Percentiles rank a stretch among this genome's conserved stretches.
phyloP scores from a whole-genome alignment of 2,888 invertebrate genomes.

The Sinelater perroti region DNA sequence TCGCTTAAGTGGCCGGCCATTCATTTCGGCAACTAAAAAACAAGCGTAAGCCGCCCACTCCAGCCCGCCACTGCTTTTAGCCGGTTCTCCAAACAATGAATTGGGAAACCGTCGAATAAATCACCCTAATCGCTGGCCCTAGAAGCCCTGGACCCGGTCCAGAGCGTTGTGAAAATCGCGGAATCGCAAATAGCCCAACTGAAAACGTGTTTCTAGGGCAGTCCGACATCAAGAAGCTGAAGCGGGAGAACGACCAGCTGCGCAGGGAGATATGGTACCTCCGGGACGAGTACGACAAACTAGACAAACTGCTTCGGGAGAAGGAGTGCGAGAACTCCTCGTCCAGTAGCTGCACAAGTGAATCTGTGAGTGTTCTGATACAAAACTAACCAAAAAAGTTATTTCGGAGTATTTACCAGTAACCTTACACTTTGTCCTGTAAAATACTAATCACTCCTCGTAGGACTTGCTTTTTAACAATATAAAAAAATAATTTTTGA shows the following conservation, averaged over 20 bases:
- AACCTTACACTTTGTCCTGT: too few relatives aligned
- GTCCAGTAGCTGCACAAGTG: slow-evolving; percentile 66
- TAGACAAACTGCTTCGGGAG: slow-evolving; percentile 80
- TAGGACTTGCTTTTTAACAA: too few relatives aligned
- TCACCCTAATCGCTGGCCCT: slow-evolving; percentile 21
- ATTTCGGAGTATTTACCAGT: too few relatives aligned
- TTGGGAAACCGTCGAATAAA: slow-evolving; percentile 11
- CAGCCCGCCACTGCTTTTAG: too few relatives aligned
- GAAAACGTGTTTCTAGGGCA: slow-evolving; percentile 73
- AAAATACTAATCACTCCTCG: too few relatives aligned
- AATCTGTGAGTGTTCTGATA: slow-evolving; percentile 56
- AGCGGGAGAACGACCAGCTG: slow-evolving; percentile 87
- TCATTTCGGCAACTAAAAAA: too few relatives aligned
- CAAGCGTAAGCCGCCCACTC: too few relatives aligned
- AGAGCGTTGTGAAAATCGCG: slow-evolving; percentile 18
- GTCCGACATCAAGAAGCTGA: slow-evolving; percentile 87
- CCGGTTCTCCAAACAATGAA: too few relatives aligned
- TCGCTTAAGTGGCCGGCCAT: too few relatives aligned
- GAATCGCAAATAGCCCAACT: too few relatives aligned
- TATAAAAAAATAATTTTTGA: too few relatives aligned
- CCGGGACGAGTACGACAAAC: slow-evolving; percentile 86
- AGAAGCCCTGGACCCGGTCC: slow-evolving; percentile 22
- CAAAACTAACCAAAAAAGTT: not conserved
- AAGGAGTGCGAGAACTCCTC: slow-evolving; percentile 58
- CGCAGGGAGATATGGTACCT: slow-evolving; percentile 87